Conservation (phyloP, 1,140 invertebrate species). For the Pseudomyrmex sp. region DNA sequence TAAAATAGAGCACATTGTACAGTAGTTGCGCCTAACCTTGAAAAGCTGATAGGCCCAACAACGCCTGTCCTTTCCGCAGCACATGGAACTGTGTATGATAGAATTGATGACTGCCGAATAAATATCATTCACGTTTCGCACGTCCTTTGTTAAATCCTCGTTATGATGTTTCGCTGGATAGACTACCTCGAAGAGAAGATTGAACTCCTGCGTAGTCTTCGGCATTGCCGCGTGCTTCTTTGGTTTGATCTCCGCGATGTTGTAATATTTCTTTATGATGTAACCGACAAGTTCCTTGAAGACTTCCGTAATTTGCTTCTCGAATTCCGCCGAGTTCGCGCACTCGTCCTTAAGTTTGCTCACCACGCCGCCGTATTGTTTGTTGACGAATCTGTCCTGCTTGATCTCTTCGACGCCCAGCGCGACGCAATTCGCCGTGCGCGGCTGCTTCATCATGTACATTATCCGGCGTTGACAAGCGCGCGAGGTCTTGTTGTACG, state of each 20-base stretch:
- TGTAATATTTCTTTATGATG: constrained; percentile 82
- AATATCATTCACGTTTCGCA: constrained; percentile 78
- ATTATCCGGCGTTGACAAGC: constrained; percentile 89
- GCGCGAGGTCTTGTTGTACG: constrained; percentile 89
- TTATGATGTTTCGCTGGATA: constrained; percentile 74
- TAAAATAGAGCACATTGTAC: neutral
- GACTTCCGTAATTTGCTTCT: constrained; percentile 75
- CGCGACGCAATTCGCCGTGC: constrained; percentile 86
- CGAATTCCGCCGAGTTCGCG: constrained; percentile 72
- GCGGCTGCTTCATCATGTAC: constrained; percentile 88
- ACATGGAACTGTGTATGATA: constrained; percentile 88
- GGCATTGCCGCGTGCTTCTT: constrained; percentile 79
- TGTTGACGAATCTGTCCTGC: constrained; percentile 85
- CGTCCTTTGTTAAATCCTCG: constrained; percentile 76
- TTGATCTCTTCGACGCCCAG: constrained; percentile 87
- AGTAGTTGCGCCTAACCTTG: constrained; percentile 71
- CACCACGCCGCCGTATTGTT: constrained; percentile 77
- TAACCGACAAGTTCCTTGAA: constrained; percentile 81
- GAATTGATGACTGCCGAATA: constrained; percentile 83
- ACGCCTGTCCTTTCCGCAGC: constrained; percentile 87
- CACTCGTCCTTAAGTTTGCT: constrained; percentile 77
- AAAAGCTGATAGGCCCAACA: constrained; percentile 89
- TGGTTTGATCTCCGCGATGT: constrained; percentile 79
- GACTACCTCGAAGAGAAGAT: constrained; percentile 78
- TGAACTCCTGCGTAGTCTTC: constrained; percentile 84